Percentiles rank a stretch among this genome's conserved stretches.
These are phyloP conservation scores for Oreochromis mossambicus DNA, from an alignment of 2,797 vertebrate species.

Conservation along the genomic window DNA sequence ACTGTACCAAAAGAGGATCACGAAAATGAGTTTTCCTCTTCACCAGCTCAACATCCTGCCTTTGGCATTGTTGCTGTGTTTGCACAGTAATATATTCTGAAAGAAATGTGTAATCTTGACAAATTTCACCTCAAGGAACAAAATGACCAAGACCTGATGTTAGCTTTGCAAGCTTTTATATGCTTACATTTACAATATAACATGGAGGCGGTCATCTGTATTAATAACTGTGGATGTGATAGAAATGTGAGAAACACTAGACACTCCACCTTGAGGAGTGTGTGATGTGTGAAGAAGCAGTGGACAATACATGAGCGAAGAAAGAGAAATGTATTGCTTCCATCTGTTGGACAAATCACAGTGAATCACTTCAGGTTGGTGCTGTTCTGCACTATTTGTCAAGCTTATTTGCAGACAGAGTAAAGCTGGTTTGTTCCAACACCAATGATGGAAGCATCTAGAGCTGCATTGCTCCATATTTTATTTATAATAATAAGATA, in stretches of 20 bases:
- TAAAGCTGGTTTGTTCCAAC: not conserved
- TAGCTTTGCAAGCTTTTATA: not conserved
- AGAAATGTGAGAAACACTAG: not conserved
- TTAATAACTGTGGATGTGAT: not conserved
- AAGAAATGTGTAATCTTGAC: not conserved
- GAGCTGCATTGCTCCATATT: not conserved
- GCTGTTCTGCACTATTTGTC: not conserved
- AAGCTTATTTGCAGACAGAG: not conserved
- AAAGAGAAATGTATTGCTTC: not conserved
- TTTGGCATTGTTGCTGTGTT: not conserved
- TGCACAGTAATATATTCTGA: not conserved
- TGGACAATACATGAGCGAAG: not conserved
- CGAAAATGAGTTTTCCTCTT: constrained; percentile 1
- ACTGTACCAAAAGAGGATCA: not conserved
- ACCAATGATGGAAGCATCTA: not conserved
- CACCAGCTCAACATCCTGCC: not conserved
- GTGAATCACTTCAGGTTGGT: not conserved
- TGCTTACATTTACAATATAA: not conserved
- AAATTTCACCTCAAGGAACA: not conserved
- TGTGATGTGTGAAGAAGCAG: fast-evolving
- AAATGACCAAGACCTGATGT: not conserved
- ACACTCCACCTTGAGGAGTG: not conserved
- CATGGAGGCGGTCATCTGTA: not conserved
- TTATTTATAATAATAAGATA: not conserved
- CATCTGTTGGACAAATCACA: not conserved